Base-by-base conservation (phyloP, 2,113 vertebrate genomes). In the Tursiops truncatus region DNA sequence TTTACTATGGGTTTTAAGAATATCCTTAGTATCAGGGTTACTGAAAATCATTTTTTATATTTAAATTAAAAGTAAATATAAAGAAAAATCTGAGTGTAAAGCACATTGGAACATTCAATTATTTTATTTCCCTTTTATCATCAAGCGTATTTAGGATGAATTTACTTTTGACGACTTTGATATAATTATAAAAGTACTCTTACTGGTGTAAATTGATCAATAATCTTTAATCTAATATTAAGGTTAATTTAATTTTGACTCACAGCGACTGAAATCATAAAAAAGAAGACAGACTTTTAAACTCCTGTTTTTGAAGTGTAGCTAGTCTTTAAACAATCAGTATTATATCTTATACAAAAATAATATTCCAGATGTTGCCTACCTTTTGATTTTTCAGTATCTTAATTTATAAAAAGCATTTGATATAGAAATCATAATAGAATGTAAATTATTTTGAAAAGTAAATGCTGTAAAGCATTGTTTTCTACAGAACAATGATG, bases 101-200 rank as follows among this genome's bases (percentile, higher is more conserved):
- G 17, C 5, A 81, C 8, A 50, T 36, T 9, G n/a, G 8, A 91
- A 44, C n/a, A 89, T 63, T 86, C 15, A 13, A 60, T 56, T 53
- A 47, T 94, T 87, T 89, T 82, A 62, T 80, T 65, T 93, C 2
- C 23, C 50, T 56, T 71, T 93, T 84, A 56, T 60, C 6, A 47
- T 25, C 31, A 81, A 10, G 74, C 76, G 0, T 84, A 33, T 83
- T 74, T 88, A 41, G 3, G 67, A 87, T 82, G 13, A 76, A 38
- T 89, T 94, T 91, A 77, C 33, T 68, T 93, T n/a, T 89, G 10
- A 77, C 3, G 62, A 47, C 60, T 82, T 96, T 85, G 28, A 81
- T 86, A 86, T 65, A 41, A 63, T 26, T 89, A 2, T 81, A 73
- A 70, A 67, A 33, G 6, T 82, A 33, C 5, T 53, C 44, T 67